Evolutionary conservation across 2,113 vertebrate genomes (phyloP), one percentile per base, ranked within the genome.

Genomic region (Clarias gariepinus): DNA sequence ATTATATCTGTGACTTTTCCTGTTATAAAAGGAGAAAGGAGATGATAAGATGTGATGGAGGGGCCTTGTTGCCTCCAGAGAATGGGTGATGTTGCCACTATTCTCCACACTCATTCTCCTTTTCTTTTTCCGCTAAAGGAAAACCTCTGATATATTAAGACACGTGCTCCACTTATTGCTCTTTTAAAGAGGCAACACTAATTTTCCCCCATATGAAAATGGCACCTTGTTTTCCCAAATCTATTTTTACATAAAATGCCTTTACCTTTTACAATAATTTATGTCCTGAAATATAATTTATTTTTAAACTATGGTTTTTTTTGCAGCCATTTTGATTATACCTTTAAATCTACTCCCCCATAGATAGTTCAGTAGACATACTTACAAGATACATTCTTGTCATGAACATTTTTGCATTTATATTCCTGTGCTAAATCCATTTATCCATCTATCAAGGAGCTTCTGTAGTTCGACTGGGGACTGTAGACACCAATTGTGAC

Each of bases 1-100:
- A 96, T 96, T 96, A 96, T 93, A 93, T 94, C 92, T 92, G 91
- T 92, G 93, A 93, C 92, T 93, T 93, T 91, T 94, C 91, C 93
- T 92, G 94, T 93, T 94, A 92, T 89, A 89, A 85, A 87, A 91
- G 90, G 87, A 92, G 88, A 90, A 87, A 90, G 87, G 83, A 90
- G 88, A 92, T 87, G 90, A 91, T 89, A 88, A 91, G 91, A 89
- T 83, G 87, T 88, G 91, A 89, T 73, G 88, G 88, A 90, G 83
- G 71, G 81, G 87, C 90, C 85, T 84, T 86, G 89, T 91, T 87
- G 87, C 90, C 94, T 94, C 94, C 69, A 41, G 93, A 94, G 94
- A 88, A 90, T 63, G 52, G 61, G 33, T 78, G 33, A 77, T 84
- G 81, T 55, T 66, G 68, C 87, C 81, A 87, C 53, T 80, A 82